Base-by-base conservation (phyloP, 1,140 invertebrate genomes). In the Apis laboriosa region DNA sequence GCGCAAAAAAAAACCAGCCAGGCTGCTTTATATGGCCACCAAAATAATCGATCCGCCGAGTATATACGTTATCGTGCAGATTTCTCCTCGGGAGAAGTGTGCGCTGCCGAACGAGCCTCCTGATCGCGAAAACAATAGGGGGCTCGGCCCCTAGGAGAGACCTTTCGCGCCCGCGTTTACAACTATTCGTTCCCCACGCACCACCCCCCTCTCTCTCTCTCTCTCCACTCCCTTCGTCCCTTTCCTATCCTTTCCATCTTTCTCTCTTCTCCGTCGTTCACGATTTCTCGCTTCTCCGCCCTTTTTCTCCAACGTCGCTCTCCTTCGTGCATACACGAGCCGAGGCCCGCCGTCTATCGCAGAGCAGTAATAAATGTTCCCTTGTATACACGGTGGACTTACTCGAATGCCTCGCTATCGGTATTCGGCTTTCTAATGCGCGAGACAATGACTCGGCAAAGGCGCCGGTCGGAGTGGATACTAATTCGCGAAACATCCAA, bases 81-180 rank as follows among this genome's bases (percentile, higher is more conserved):
- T 86, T 90, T 86, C 86, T 82, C 88, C 80, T 68, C 56, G 83
- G 68, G 78, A 73, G 56, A 28, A 49, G 61, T 24, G 49, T 70
- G 49, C 24, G 17, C 56, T 75, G 76, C 80, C 67, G 70, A 84
- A 61, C 83, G 82, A 86, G 84, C 78, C 83, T 83, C 78, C 78
- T 17, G 84, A 80, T 88, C 81, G 78, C 68, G 85, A 83, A 91
- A 88, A 91, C 90, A 91, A 91, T 91, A 78, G 89, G 74, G 77
- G 84, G 84, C 86, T 86, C 84, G 88, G 86, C 80, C 83, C 28
- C 77, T 86, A 80, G 73, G 74, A 85, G 80, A 90, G 86, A 90
- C 89, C 90, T 91, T 90, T 90, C 90, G 84, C 86, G 89, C 86
- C 85, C 87, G 86, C 84, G 81, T 86, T 90, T 82, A 85, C 85